Base-by-base conservation (phyloP, 2,113 vertebrate genomes). In the Mungos mungo region DNA sequence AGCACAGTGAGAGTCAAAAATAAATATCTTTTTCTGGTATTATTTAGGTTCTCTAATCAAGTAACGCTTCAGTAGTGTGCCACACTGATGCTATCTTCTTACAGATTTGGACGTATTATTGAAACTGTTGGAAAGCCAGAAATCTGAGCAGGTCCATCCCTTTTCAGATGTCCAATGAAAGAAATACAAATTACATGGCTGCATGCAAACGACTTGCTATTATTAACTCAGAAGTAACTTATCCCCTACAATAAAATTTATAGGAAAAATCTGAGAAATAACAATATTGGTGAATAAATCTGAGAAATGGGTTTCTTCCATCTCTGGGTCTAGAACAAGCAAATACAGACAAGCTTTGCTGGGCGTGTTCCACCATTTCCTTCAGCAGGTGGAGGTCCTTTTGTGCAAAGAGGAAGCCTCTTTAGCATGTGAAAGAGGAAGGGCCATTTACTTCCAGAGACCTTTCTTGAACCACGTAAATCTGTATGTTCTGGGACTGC, bases 281-380 rank as follows among this genome's bases (percentile, higher is more conserved):
- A 38, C 11, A 52, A 3, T 72, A 27, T 23, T 77, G n/a, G 16
- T n/a, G 6, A 91, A 72, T 88, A 87, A 69, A 54, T 74, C 29
- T 82, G n/a, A 60, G 7, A 38, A 92, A 60, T 65, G 31, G 52
- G 41, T 50, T 84, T 84, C 97, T 97, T 90, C 80, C 13, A 57
- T 7, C 19, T 45, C 45, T 74, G 80, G 38, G 41, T 77, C 68
- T 95, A 45, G 31, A 83, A 65, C 21, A 90, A 94, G 65, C 10
- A 93, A 89, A 18, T 25, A n/a, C 29, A 88, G 18, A 54, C 35
- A 82, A 91, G 2, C 35, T 85, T 65, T 65, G 27, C 52, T 21
- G 18, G 41, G 41, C 82, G 7, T 47, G 10, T 54, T 63, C 57
- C 18, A 68, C 21, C 81, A 60, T 96, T 95, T 92, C 41, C 50